Conservation (phyloP, 2,888 invertebrate genomes). For the Apodemia duryi region DNA sequence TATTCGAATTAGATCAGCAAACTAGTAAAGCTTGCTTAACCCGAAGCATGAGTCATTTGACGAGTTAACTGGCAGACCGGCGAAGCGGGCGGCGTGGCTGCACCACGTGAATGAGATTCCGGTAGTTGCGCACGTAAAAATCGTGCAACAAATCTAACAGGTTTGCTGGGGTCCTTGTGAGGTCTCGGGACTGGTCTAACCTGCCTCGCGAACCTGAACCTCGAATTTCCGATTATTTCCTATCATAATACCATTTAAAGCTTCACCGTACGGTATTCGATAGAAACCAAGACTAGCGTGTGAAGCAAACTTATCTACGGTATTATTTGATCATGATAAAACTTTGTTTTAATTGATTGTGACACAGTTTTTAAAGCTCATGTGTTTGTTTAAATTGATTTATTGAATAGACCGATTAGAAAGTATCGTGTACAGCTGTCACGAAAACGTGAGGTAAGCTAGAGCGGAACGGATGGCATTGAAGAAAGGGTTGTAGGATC, state of each 20-base stretch:
- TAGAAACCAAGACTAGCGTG: not conserved
- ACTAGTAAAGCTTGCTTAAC: conserved; percentile 77
- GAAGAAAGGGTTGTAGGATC: conserved; percentile 68
- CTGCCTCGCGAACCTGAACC: conserved; percentile 74
- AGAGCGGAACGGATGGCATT: conserved; percentile 71
- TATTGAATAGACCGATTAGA: conserved; percentile 72
- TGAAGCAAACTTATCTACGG: not conserved
- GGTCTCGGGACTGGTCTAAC: conserved; percentile 79
- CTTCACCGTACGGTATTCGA: conserved; percentile 15
- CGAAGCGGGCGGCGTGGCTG: conserved; percentile 58
- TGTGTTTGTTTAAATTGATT: conserved; percentile 55
- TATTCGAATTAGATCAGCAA: conserved; percentile 71
- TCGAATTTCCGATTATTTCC: conserved; percentile 73
- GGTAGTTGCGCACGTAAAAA: conserved; percentile 79
- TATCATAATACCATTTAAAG: conserved; percentile 52
- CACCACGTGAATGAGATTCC: conserved; percentile 76
- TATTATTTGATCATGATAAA: conserved; percentile 1
- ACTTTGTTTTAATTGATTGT: conserved; percentile 12
- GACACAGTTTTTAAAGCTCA: conserved; percentile 8
- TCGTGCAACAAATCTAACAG: conserved; percentile 80
- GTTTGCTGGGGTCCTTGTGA: conserved; percentile 78
- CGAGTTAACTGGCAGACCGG: conserved; percentile 65
- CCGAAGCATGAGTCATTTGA: conserved; percentile 75
- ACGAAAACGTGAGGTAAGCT: conserved; percentile 69
- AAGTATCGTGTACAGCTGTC: conserved; percentile 73